Base-by-base conservation (phyloP, 2,113 vertebrate genomes). In the Choloepus hoffmanni region DNA sequence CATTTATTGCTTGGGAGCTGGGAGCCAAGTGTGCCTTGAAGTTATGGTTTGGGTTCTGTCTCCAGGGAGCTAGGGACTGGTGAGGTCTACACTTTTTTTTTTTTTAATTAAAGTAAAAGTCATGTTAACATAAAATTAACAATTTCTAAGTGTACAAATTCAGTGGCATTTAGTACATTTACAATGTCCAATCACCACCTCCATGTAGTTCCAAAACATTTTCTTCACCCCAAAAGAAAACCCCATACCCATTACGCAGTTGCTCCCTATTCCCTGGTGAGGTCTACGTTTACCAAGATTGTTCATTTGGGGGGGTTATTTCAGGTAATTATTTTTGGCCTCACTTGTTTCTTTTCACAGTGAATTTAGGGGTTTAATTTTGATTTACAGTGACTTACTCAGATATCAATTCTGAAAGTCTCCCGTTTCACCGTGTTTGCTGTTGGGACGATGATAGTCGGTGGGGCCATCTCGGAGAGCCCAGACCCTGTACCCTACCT, bases 291-390 rank as follows among this genome's bases (percentile, higher is more conserved):
- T 81, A 87, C 26, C 33, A 63, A 48, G 43, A 50, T 72, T 60
- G n/a, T 45, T 92, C 33, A 48, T 67, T 92, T 23, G 14, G 26
- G 28, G 26, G 21, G 55, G 55, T 77, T 67, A 10, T 65, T 90
- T 74, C 73, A 73, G 28, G 63, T 36, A 45, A 63, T 60, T 43
- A 3, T 12, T 67, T 86, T 48, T 77, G 50, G 48, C 18, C 40
- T 89, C 30, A 7, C 19, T 77, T 55, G 62, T 78, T 89, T 36
- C 74, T 70, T 94, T 96, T 81, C 53, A 14, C 68, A 36, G 48
- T 60, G 43, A 92, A 50, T 92, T 50, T 18, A 65, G 15, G n/a
- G 50, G 36, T 90, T 67, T 95, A 68, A 92, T 90, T 90, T 88
- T 11, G 48, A 8, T 50, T 48, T 30, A 85, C 26, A 53, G 43